Evolutionary conservation across 2,888 invertebrate species (phyloP), one percentile per base, ranked within the genome.

Genomic region (Megastigmus dorsalis): DNA sequence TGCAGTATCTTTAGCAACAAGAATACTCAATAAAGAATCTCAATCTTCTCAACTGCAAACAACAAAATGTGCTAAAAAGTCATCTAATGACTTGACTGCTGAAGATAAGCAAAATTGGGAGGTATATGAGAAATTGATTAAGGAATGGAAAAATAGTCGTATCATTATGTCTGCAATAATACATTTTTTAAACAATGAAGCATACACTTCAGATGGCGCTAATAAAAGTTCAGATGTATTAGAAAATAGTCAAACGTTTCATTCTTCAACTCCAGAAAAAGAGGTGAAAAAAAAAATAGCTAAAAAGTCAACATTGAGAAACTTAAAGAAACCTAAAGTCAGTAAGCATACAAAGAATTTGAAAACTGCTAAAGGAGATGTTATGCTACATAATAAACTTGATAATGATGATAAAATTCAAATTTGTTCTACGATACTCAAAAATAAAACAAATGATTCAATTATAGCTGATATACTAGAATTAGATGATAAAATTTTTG

Each of bases 111-210:
- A 55, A 9, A 68, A 63, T 1, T 28, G 55, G 18, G 84, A 84
- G 3, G n/a, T 62, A 0, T 76, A 77, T 6, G 84, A 86, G 10
- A 78, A 78, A 9, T 18, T 80, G 1, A 77, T 65, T 1, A 83
- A 82, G 41, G 87, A 86, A 28, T 87, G 87, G 86, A 85, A 84
- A 48, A 86, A 86, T 41, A 75, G 75, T 15, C 80, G 77, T 3
- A 59, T 83, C 2, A 63, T 87, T 0, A 79, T 82, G 0, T 76
- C 80, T 0, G 77, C 78, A 2, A 62, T 86, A 5, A 63, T 86
- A 18, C 81, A 80, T 33, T 82, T 77, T 48, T 76, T 79, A 0
- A 83, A 81, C 63, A 15, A 75, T 4, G 85, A 85, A 59, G 50
- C 85, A 0, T 55, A 23, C 9, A 55, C 74, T 0, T 7, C 43